Evolutionary conservation across 2,797 vertebrate genomes (phyloP).

Genomic region (Taenioides sp.): DNA sequence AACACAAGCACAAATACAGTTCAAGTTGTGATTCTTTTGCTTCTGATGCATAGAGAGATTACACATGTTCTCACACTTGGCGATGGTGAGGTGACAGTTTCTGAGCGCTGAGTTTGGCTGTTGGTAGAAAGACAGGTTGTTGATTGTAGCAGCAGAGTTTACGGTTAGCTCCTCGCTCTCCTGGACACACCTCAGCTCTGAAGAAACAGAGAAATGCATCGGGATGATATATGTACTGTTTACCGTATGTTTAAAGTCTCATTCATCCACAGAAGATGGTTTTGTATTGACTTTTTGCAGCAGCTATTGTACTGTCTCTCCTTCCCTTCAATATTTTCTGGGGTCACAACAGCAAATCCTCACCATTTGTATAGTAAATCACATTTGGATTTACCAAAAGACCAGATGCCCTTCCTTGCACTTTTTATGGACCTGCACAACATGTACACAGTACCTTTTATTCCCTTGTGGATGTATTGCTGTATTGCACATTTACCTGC

Average conservation of each 20-base stretch:
- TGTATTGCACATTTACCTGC: background rate
- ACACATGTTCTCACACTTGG: constrained; percentile 74
- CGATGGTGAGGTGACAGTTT: constrained; percentile 74
- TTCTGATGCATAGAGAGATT: background rate
- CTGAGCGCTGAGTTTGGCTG: constrained; percentile 78
- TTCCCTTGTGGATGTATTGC: background rate
- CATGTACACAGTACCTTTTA: too few species aligned
- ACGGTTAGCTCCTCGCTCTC: constrained; percentile 88
- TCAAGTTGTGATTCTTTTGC: background rate
- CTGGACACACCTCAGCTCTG: constrained; percentile 84
- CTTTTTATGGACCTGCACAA: background rate
- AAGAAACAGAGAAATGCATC: constrained; percentile 15
- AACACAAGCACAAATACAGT: background rate
- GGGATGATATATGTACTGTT: too few species aligned
- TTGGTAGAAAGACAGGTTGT: constrained; percentile 93
- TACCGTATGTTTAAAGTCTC: too few species aligned
- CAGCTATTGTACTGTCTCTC: background rate
- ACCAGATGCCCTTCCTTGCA: background rate
- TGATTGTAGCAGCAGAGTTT: constrained; percentile 85
- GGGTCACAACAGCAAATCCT: background rate
- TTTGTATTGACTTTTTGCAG: too few species aligned
- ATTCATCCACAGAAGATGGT: too few species aligned
- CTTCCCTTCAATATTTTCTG: background rate
- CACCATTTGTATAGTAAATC: background rate
- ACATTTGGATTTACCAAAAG: background rate